Conservation (phyloP, 2,113 vertebrate species). For the Ondatra zibethicus region DNA sequence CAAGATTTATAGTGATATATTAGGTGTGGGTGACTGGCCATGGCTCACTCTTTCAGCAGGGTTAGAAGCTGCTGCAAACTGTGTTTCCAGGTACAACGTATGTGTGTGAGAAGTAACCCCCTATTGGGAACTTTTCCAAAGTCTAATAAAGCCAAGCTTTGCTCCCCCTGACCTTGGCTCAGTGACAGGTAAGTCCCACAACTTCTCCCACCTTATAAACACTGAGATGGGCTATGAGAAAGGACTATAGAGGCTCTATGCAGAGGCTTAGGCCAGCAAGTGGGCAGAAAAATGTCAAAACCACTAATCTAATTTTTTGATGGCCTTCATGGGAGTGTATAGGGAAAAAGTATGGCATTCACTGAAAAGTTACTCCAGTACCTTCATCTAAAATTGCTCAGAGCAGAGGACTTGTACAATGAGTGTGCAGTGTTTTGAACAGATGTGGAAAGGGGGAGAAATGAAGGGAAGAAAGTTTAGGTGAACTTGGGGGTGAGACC, state of each 20-base stretch:
- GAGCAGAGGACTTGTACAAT: slow-evolving; percentile 42
- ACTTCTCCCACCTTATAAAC: slow-evolving; percentile 91
- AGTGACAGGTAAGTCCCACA: slow-evolving; percentile 87
- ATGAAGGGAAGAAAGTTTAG: slow-evolving; percentile 23
- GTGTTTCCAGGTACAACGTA: slow-evolving; percentile 86
- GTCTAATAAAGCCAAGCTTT: slow-evolving; percentile 89
- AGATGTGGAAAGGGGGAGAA: slow-evolving; percentile 23
- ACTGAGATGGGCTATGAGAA: slow-evolving; percentile 89
- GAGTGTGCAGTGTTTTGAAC: neutral
- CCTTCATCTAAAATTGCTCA: slow-evolving; percentile 69
- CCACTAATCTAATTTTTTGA: slow-evolving; percentile 90
- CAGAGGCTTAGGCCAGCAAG: slow-evolving; percentile 87
- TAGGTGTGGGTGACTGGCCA: slow-evolving; percentile 82
- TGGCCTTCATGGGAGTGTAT: slow-evolving; percentile 83
- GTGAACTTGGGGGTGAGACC: neutral
- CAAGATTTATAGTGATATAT: slow-evolving; percentile 84
- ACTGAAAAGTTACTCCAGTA: slow-evolving; percentile 79
- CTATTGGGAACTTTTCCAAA: slow-evolving; percentile 87
- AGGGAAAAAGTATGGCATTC: slow-evolving; percentile 84
- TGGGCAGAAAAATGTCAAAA: slow-evolving; percentile 89
- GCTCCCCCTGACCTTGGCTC: slow-evolving; percentile 88
- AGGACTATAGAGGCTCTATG: slow-evolving; percentile 87
- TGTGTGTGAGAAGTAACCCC: slow-evolving; percentile 87
- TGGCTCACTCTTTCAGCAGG: slow-evolving; percentile 48
- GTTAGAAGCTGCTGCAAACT: slow-evolving; percentile 85